These are phyloP conservation scores for Furnarius figulus DNA, from an alignment of 2,113 vertebrate genomes.

Conservation along the genomic window DNA sequence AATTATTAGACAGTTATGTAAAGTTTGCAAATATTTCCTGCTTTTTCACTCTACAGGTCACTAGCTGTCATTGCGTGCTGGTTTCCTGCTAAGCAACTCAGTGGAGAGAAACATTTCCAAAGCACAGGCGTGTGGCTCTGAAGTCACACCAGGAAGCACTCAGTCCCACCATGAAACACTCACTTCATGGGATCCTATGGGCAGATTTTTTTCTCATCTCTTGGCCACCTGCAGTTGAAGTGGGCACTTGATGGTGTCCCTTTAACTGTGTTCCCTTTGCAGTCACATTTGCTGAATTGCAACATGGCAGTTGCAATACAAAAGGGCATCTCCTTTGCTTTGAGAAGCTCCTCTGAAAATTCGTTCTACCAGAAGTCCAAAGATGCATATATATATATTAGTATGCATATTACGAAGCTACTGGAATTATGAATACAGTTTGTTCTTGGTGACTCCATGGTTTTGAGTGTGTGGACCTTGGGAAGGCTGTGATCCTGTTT, in stretches of 20 bases:
- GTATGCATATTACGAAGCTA: neutral
- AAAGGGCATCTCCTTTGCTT: neutral
- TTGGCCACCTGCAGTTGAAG: neutral
- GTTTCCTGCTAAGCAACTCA: neutral
- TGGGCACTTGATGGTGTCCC: neutral
- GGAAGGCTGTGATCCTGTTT: neutral
- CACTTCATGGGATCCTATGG: neutral
- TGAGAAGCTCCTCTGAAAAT: neutral
- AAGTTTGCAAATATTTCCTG: neutral
- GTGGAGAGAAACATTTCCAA: neutral
- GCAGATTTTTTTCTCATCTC: neutral
- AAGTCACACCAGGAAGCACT: neutral
- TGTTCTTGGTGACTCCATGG: neutral
- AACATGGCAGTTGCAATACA: neutral
- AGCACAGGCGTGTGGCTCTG: neutral
- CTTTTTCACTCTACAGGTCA: neutral
- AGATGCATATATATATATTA: neutral
- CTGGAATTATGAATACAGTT: neutral
- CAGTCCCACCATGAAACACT: accelerated
- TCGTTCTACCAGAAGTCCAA: neutral
- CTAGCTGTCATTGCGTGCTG: neutral
- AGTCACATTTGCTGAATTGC: neutral
- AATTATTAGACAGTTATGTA: neutral
- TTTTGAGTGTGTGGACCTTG: neutral
- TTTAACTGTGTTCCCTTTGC: neutral